Evolutionary conservation across 2,113 vertebrate genomes (phyloP).

Genomic region (Xenotilapia flavipinnis): DNA sequence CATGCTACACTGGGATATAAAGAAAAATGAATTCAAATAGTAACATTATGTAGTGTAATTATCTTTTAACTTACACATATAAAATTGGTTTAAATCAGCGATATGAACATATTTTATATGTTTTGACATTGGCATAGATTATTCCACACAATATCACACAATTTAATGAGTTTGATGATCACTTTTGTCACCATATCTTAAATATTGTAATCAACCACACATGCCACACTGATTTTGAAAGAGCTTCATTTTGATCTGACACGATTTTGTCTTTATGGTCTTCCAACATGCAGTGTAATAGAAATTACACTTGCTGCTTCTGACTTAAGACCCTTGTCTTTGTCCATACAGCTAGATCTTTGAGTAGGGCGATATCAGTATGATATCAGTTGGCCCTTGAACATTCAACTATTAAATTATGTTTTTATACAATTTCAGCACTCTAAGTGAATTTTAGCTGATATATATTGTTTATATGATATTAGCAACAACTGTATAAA

Average conservation of each 20-base stretch:
- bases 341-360: background rate
- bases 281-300: background rate
- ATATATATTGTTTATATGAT: background rate
- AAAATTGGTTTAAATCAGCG: background rate
- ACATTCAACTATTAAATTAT: background rate
- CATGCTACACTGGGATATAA: background rate
- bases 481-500: background rate
- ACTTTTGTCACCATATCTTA: background rate
- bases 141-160: background rate
- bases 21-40: background rate
- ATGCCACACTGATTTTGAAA: background rate
- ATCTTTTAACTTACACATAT: background rate
- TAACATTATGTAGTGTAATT: background rate
- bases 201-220: background rate
- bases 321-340: background rate
- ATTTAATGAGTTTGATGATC: background rate
- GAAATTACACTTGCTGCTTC: background rate
- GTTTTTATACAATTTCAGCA: background rate
- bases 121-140: background rate
- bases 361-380: background rate
- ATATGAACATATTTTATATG: background rate
- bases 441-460: background rate
- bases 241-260: background rate
- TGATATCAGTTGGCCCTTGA: background rate
- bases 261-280: background rate